Evolutionary conservation across 2,113 vertebrate genomes (phyloP), one percentile per base, ranked within the genome.

Genomic region (Tenrec ecaudatus): DNA sequence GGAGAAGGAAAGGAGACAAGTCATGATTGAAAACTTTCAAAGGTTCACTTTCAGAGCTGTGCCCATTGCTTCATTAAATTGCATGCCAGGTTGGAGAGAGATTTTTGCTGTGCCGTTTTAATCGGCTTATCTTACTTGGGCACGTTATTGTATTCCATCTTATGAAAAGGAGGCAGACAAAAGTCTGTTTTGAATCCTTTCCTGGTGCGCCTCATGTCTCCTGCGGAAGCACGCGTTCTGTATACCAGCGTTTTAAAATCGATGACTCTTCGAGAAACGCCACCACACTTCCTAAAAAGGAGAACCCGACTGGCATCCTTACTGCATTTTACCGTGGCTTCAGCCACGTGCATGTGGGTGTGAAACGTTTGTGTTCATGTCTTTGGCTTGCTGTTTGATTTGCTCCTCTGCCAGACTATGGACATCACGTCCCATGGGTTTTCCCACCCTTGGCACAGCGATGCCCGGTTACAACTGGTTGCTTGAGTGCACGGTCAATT

Each of bases 301-400:
- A 14, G 47, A 53, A 53, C 47, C 47, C 11, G 47, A 53, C 9
- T 53, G 6, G 47, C 88, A 23, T 27, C 22, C 9, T 33, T 1
- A 11, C 23, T 68, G 86, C 58, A 27, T 58, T 29, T 62, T 27
- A 60, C 47, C 1, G 23, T 16, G 22, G 23, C n/a, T 11, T 11
- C 0, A 23, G 12, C 47, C 27, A 19, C 27, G 47, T 29, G 58
- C 38, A 1, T 19, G 2, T 27, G 11, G 0, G 3, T 6, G 0
- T 22, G 62, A 78, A n/a, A 12, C 0, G 7, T 25, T 53, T 22
- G n/a, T 2, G 71, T 16, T 12, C 53, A 0, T 3, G n/a, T 27
- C 3, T 43, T 60, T 64, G 71, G 7, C 31, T 33, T 77, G 77
- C 1, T 0, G 66, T 68, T 83, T 43, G 1, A 6, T n/a, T 62